These are phyloP conservation scores for Odontothrips loti DNA, from an alignment of 2,888 invertebrate species.

Conservation along the genomic window DNA sequence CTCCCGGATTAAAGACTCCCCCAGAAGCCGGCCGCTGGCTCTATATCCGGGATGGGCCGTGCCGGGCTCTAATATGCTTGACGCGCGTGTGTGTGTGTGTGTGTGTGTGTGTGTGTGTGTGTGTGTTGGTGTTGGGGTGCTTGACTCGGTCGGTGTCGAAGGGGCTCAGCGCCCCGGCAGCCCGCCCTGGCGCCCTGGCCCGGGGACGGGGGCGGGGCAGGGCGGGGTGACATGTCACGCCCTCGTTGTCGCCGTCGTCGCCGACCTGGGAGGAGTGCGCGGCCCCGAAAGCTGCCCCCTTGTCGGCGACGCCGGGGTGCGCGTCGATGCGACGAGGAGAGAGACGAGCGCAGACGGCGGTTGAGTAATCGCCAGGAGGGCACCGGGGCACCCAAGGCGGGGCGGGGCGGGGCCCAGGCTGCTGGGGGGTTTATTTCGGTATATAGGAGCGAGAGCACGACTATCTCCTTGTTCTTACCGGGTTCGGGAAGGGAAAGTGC, in stretches of 20 bases:
- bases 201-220: not conserved
- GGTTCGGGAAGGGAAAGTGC: not conserved
- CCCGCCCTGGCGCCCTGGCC: too few relatives aligned
- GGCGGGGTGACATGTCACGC: not conserved
- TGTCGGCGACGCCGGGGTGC: not conserved
- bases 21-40: too few relatives aligned
- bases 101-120: constrained; percentile 29
- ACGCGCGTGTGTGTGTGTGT: constrained; percentile 22
- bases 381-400: not conserved
- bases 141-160: too few relatives aligned
- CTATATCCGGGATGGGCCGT: too few relatives aligned
- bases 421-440: too few relatives aligned
- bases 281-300: not conserved
- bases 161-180: too few relatives aligned
- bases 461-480: not conserved
- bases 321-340: not conserved
- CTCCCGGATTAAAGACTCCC: too few relatives aligned
- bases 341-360: not conserved
- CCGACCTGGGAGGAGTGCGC: not conserved
- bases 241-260: not conserved
- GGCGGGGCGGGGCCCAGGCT: too few relatives aligned
- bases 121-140: constrained; percentile 3
- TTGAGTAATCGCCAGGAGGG: not conserved
- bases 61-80: too few relatives aligned
- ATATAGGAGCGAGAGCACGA: too few relatives aligned